Percentiles rank a stretch among this genome's conserved stretches.
phyloP scores from a whole-genome alignment of 2,797 vertebrate species.

The Myripristis jacobus region DNA sequence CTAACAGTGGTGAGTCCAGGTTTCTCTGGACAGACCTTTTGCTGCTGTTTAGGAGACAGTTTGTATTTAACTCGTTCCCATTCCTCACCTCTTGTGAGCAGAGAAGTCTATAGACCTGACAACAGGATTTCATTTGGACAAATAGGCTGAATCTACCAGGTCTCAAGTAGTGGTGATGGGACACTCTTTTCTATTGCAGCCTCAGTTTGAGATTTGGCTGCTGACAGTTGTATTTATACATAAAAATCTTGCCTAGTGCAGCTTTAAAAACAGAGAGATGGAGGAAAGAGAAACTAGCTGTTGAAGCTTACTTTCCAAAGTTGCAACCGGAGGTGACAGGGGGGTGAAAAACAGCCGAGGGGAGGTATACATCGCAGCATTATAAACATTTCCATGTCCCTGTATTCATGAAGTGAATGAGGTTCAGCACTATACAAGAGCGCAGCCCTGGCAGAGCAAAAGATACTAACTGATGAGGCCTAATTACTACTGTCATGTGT shows the following conservation, averaged over 20 bases:
- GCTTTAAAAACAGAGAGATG: slow-evolving; percentile 23
- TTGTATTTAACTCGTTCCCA: too few species aligned
- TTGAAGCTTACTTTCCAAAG: slow-evolving; percentile 32
- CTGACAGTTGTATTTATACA: slow-evolving; percentile 29
- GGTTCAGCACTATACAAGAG: not conserved
- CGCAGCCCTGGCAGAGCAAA: not conserved
- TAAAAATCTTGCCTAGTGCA: not conserved
- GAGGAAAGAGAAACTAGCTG: slow-evolving; percentile 15
- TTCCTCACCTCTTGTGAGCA: too few species aligned
- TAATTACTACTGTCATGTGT: slow-evolving; percentile 74
- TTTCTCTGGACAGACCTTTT: too few species aligned
- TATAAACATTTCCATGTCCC: not conserved
- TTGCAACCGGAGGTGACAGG: slow-evolving; percentile 18
- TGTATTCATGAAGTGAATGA: not conserved
- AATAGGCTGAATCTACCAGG: too few species aligned
- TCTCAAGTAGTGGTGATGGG: not conserved
- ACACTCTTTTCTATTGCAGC: slow-evolving; percentile 8
- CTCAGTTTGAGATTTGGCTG: slow-evolving; percentile 21
- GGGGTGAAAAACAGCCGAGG: slow-evolving; percentile 23
- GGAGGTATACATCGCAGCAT: not conserved
- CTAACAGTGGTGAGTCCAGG: too few species aligned
- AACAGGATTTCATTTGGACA: too few species aligned
- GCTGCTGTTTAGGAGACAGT: too few species aligned
- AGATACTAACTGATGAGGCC: slow-evolving; percentile 9
- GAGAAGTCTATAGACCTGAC: too few species aligned